phyloP scores from a whole-genome alignment of 1,140 invertebrate genomes.

The Spodoptera frugiperda region DNA sequence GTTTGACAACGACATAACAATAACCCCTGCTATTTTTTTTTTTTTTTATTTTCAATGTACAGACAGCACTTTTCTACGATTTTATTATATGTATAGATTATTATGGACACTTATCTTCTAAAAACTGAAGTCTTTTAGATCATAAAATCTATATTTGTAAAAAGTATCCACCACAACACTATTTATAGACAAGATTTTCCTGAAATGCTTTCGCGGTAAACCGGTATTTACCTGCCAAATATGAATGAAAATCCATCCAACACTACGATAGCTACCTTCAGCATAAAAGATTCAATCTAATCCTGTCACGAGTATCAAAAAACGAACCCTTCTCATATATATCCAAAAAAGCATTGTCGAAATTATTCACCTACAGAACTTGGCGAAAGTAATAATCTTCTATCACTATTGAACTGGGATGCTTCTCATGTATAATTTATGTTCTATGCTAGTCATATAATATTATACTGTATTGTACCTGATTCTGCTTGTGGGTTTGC shows the following conservation, averaged over 20 bases:
- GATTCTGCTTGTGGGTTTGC: too few species aligned
- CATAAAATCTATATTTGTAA: background rate
- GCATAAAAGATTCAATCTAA: slow-evolving; percentile 29
- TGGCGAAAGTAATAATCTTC: slow-evolving; percentile 20
- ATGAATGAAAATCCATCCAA: background rate
- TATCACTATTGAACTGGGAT: background rate
- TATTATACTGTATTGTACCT: too few species aligned
- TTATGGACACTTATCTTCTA: too few species aligned
- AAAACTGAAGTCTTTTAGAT: too few species aligned
- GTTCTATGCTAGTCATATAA: too few species aligned
- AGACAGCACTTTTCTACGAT: too few species aligned
- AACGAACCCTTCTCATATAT: slow-evolving; percentile 23
- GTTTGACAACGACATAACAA: too few species aligned
- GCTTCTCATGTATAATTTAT: background rate
- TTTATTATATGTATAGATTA: too few species aligned
- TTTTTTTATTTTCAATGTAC: too few species aligned
- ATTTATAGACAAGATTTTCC: too few species aligned
- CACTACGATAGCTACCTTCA: background rate
- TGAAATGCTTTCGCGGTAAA: background rate
- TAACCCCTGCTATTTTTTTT: too few species aligned
- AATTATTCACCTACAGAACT: slow-evolving; percentile 5
- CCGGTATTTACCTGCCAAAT: slow-evolving; percentile 2
- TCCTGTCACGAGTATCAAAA: slow-evolving; percentile 12
- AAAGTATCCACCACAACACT: background rate
- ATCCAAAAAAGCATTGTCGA: slow-evolving; percentile 3